Evolutionary conservation across 2,888 invertebrate species (phyloP), one percentile per base, ranked within the genome.

Genomic region (Ligdia adustata): DNA sequence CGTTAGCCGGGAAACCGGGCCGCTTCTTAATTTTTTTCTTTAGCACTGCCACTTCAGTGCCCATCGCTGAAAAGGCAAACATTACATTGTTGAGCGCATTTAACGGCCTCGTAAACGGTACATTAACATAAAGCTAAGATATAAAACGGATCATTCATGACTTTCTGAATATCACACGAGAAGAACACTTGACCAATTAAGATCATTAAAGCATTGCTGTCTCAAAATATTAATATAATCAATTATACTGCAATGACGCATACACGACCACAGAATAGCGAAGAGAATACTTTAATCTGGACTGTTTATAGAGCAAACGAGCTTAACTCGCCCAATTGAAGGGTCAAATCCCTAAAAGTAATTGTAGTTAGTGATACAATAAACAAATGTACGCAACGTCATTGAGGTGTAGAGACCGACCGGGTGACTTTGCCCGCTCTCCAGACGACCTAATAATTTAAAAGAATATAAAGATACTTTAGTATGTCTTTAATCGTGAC

Each of bases 1-100:
- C 91, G 55, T 92, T 93, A 46, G 91, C 83, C 72, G 91, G 91
- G 58, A 92, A 91, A 49, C 92, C 89, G 31, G 91, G 82, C 57
- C 93, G 85, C 77, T 92, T 92, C 81, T 93, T 91, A 76, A 92
- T 91, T 84, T 93, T 94, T 80, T 94, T 94, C 73, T 93, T 92
- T 52, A 88, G 31, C 13, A 75, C 81, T 44, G 87, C 79, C 55
- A 80, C 81, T 64, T 90, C 90, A 82, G 89, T 81, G 71, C 71
- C 72, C 43, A 69, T 35, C 13, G 66, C 81, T 81, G 76, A 54
- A 83, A 81, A 57, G 41, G 34, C 44, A 55, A 53, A 55, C 27
- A 43, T 48, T 53, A 51, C 51, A 45, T 53, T 48, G 45, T 52
- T 51, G 44, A 49, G 16, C 26, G 22, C 38, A 29, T 53, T 52